Evolutionary conservation across 2,113 vertebrate genomes (phyloP).

Genomic region (Epinephelus moara): DNA sequence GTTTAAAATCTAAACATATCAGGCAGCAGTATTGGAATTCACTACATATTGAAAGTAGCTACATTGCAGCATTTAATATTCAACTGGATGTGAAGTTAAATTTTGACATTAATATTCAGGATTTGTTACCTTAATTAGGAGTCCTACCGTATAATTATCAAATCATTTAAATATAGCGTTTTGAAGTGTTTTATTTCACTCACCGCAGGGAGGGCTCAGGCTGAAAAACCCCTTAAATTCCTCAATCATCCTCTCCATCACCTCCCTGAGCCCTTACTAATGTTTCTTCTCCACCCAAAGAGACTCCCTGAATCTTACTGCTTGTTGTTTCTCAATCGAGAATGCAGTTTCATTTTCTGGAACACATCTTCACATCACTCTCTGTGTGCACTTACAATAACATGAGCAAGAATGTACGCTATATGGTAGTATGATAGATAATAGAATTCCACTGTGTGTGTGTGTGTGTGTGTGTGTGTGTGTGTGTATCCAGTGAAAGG

Average conservation of each 20-base stretch:
- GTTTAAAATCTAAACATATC: conserved; percentile 5
- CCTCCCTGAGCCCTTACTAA: conserved; percentile 30
- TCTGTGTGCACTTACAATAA: conserved; percentile 44
- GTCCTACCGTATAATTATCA: conserved; percentile 32
- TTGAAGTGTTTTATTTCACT: conserved; percentile 31
- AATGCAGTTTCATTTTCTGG: conserved; percentile 57
- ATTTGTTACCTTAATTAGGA: conserved; percentile 35
- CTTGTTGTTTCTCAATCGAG: conserved; percentile 56
- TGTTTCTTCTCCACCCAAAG: conserved; percentile 34
- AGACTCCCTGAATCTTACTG: conserved; percentile 23
- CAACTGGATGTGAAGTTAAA: neutral
- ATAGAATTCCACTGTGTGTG: conserved; percentile 46
- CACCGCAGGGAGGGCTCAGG: conserved; percentile 18
- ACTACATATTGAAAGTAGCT: neutral
- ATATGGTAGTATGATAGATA: conserved; percentile 46
- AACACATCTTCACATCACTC: conserved; percentile 44
- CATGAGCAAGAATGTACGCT: conserved; percentile 28
- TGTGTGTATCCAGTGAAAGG: conserved; percentile 35
- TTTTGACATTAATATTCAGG: conserved; percentile 23
- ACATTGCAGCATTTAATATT: conserved; percentile 11
- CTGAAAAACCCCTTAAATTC: conserved; percentile 40
- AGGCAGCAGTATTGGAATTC: neutral
- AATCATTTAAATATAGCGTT: conserved; percentile 26
- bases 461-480: neutral
- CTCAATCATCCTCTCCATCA: conserved; percentile 50